phyloP scores from a whole-genome alignment of 2,888 invertebrate species.

The Neoascia interrupta region DNA sequence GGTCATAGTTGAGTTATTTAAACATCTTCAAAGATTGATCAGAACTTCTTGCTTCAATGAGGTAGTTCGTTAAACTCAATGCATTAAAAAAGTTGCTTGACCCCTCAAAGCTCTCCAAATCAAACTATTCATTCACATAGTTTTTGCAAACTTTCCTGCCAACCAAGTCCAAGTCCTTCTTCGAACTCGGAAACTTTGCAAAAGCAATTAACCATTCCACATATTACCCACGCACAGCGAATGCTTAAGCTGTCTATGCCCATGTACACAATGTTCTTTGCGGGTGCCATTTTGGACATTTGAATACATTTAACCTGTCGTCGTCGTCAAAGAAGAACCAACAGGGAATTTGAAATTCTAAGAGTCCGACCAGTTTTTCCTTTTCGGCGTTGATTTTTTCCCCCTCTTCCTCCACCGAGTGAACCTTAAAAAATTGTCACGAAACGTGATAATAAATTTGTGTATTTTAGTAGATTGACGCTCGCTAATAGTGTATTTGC shows the following conservation, averaged over 20 bases:
- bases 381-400: slow-evolving; percentile 2
- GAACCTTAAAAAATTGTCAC: slow-evolving; percentile 51
- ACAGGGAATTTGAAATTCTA: slow-evolving; percentile 50
- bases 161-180: slow-evolving; percentile 1
- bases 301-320: slow-evolving; percentile 46
- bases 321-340: slow-evolving; percentile 16
- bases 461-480: slow-evolving; percentile 38
- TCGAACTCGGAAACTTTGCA: slow-evolving; percentile 1
- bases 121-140: not conserved
- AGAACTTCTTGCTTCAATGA: too few relatives aligned
- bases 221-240: slow-evolving; percentile 35
- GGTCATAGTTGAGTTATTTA: too few relatives aligned
- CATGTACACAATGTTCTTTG: slow-evolving; percentile 20
- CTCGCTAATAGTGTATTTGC: slow-evolving; percentile 15
- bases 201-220: slow-evolving; percentile 27
- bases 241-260: slow-evolving; percentile 12
- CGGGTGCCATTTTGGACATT: slow-evolving; percentile 41
- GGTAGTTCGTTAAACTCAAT: too few relatives aligned
- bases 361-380: slow-evolving; percentile 34
- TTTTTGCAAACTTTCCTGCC: slow-evolving; percentile 1
- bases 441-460: slow-evolving; percentile 62
- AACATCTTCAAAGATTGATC: too few relatives aligned
- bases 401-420: not conserved
- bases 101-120: not conserved
- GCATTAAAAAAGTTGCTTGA: too few relatives aligned